These are phyloP conservation scores for Loriculus beryllinus DNA, from an alignment of 2,797 vertebrate genomes.

Conservation along the genomic window DNA sequence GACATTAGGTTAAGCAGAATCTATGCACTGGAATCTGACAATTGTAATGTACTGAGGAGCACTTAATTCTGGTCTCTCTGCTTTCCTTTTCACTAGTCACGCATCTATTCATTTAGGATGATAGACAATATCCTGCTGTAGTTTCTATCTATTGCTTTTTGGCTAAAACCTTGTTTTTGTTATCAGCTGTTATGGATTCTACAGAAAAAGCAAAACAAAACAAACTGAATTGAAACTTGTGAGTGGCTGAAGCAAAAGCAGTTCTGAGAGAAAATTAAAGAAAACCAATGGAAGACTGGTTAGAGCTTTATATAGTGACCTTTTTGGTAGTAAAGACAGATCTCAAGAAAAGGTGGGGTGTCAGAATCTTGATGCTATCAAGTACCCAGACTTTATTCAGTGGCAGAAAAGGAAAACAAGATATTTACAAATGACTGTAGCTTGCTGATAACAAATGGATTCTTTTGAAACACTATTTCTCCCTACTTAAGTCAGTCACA, in stretches of 20 bases:
- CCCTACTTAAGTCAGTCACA: neutral
- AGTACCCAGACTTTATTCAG: neutral
- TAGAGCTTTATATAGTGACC: neutral
- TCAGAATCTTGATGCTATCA: neutral
- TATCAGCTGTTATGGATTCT: neutral
- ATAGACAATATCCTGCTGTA: neutral
- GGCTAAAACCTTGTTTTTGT: neutral
- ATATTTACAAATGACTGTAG: neutral
- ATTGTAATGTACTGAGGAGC: neutral
- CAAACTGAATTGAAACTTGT: neutral
- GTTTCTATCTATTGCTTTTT: neutral
- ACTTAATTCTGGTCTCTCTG: neutral
- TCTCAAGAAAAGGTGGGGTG: neutral
- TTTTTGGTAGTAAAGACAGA: neutral
- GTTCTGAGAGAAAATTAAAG: neutral
- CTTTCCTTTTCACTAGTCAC: neutral
- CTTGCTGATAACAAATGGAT: neutral
- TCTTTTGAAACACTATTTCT: neutral
- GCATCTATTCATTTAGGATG: neutral
- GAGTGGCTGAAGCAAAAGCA: neutral
- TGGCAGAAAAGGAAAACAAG: neutral
- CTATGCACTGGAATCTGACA: neutral
- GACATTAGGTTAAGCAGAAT: neutral
- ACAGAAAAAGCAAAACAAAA: neutral
- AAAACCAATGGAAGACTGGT: neutral